A percentile compares a stretch with the other conserved stretches of the same genome.
phyloP scores from a whole-genome alignment of 2,888 invertebrate species.

The Drosophila differens region DNA sequence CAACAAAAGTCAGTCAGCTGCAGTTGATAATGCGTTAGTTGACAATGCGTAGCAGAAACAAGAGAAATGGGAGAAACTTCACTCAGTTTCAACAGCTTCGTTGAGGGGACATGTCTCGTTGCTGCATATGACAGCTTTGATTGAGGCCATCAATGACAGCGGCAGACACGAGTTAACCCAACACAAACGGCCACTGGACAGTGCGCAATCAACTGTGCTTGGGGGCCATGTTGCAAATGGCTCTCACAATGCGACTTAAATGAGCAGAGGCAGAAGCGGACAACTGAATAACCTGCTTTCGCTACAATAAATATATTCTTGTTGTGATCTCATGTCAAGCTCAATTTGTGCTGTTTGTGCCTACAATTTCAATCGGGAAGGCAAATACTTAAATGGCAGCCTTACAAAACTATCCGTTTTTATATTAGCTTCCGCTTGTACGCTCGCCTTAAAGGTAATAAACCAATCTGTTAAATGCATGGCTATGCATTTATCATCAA shows the following conservation, averaged over 20 bases:
- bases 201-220: slow-evolving; percentile 21
- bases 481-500: slow-evolving; percentile 54
- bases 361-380: slow-evolving; percentile 45
- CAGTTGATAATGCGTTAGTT: neutral
- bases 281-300: slow-evolving; percentile 16
- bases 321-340: slow-evolving; percentile 2
- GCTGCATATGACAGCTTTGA: slow-evolving; percentile 72
- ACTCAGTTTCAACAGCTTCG: slow-evolving; percentile 6
- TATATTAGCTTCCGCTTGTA: neutral
- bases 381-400: slow-evolving; percentile 17
- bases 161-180: slow-evolving; percentile 18
- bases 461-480: slow-evolving; percentile 53
- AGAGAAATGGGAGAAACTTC: neutral
- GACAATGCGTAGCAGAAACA: neutral
- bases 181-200: slow-evolving; percentile 53
- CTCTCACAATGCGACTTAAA: slow-evolving; percentile 32
- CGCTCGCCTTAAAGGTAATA: slow-evolving; percentile 38
- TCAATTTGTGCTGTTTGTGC: slow-evolving; percentile 19
- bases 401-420: neutral
- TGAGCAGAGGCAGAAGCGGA: slow-evolving; percentile 40
- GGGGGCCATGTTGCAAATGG: slow-evolving; percentile 27
- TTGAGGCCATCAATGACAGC: slow-evolving; percentile 74
- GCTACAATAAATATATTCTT: neutral
- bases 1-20: neutral
- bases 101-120: slow-evolving; percentile 36